These are phyloP conservation scores for Synergus laeviventris DNA, from an alignment of 2,888 invertebrate species.

Conservation along the genomic window DNA sequence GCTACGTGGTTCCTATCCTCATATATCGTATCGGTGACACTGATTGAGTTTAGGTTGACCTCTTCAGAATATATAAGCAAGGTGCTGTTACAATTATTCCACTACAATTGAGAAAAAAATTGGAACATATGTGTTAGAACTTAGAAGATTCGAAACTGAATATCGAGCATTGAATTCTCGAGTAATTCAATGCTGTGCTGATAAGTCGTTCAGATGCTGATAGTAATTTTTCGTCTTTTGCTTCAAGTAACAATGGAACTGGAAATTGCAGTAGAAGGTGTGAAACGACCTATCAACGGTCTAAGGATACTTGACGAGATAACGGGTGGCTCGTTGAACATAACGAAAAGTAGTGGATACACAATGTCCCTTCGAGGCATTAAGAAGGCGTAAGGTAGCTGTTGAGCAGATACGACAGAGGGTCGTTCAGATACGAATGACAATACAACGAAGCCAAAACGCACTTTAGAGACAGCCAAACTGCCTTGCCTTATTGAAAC, in stretches of 20 bases:
- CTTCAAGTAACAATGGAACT: conserved; percentile 3
- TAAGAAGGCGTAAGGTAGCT: conserved; percentile 51
- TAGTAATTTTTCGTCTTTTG: neutral
- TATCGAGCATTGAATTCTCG: too few relatives aligned
- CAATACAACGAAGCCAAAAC: conserved; percentile 67
- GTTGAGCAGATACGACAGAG: conserved; percentile 54
- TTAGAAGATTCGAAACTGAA: neutral
- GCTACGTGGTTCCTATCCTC: conserved; percentile 35
- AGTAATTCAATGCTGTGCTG: neutral
- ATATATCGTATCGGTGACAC: conserved; percentile 37
- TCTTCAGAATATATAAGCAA: conserved; percentile 53
- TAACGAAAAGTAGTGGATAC: conserved; percentile 57
- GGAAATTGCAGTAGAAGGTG: conserved; percentile 18
- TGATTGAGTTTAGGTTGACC: conserved; percentile 40
- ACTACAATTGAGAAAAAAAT: neutral
- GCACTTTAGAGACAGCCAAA: conserved; percentile 69
- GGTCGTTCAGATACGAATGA: conserved; percentile 64
- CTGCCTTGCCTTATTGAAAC: conserved; percentile 71
- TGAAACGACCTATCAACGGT: conserved; percentile 25
- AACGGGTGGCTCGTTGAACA: conserved; percentile 38
- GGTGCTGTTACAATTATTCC: conserved; percentile 36
- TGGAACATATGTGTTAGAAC: conserved; percentile 10
- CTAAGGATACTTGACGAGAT: conserved; percentile 31
- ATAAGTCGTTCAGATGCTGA: neutral
- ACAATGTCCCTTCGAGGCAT: conserved; percentile 46